Evolutionary conservation across 2,888 invertebrate genomes (phyloP).

Genomic region (Tribolium freemani): DNA sequence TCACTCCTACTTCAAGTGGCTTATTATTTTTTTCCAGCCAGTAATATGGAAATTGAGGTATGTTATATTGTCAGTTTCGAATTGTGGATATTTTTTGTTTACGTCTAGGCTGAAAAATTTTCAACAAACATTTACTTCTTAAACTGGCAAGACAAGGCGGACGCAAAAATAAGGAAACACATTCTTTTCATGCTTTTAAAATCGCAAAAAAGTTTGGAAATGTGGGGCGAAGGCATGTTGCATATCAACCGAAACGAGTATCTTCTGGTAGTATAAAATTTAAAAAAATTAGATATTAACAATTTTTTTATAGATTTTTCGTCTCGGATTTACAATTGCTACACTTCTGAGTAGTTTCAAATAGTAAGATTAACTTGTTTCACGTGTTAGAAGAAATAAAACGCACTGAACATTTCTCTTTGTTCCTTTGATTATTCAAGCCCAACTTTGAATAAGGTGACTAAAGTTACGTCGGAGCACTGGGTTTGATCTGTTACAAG

Average conservation of each 20-base stretch:
- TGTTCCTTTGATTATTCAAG: no score
- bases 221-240: constrained; percentile 21
- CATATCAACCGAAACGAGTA: constrained; percentile 26
- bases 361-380: no score
- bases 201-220: constrained; percentile 13
- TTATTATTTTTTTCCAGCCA: neutral
- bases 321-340: constrained; percentile 21
- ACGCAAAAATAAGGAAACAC: constrained; percentile 9
- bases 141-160: constrained; percentile 9
- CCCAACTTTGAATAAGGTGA: no score
- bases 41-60: neutral
- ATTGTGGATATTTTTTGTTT: no score
- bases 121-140: no score
- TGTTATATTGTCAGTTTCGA: neutral
- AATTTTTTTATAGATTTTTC: neutral
- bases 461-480: no score
- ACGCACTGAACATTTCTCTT: no score
- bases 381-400: no score
- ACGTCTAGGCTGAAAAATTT: no score
- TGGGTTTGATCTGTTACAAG: no score
- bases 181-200: constrained; percentile 27
- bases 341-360: neutral
- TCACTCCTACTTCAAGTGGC: neutral
- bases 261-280: constrained; percentile 1
- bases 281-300: neutral